These are phyloP conservation scores for Panurus biarmicus DNA, from an alignment of 2,113 vertebrate genomes.

Conservation along the genomic window DNA sequence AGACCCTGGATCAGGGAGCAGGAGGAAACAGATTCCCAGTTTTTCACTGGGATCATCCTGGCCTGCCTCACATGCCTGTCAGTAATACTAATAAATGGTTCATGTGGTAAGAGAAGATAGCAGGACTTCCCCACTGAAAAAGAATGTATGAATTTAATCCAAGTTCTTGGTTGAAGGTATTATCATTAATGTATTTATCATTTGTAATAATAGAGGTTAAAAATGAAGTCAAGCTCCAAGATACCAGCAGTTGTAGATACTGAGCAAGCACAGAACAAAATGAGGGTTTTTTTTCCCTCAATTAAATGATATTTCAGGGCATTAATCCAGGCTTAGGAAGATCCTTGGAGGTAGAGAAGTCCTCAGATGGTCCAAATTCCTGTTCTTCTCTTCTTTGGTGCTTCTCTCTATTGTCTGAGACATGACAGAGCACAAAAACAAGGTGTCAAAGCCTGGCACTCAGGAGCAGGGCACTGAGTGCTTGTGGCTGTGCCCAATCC, in stretches of 20 bases:
- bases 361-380: not conserved
- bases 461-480: not conserved
- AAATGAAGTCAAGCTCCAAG: not conserved
- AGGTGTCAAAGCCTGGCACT: not conserved
- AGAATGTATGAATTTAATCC: not conserved
- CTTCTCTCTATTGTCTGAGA: not conserved
- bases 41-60: not conserved
- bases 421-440: not conserved
- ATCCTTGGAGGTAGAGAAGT: not conserved
- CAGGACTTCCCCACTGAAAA: not conserved
- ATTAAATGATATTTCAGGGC: not conserved
- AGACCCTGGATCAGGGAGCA: not conserved
- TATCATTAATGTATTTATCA: not conserved
- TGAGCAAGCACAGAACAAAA: not conserved
- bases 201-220: not conserved
- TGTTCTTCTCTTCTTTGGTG: not conserved
- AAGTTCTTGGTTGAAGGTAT: not conserved
- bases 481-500: not conserved
- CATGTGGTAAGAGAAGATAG: not conserved
- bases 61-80: not conserved
- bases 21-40: not conserved
- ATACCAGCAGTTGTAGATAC: not conserved
- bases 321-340: not conserved
- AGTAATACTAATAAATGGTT: too few species aligned
- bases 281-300: not conserved